Evolutionary conservation across 2,888 invertebrate species (phyloP), one percentile per base, ranked within the genome.

Genomic region (Sphecodes monilicornis): DNA sequence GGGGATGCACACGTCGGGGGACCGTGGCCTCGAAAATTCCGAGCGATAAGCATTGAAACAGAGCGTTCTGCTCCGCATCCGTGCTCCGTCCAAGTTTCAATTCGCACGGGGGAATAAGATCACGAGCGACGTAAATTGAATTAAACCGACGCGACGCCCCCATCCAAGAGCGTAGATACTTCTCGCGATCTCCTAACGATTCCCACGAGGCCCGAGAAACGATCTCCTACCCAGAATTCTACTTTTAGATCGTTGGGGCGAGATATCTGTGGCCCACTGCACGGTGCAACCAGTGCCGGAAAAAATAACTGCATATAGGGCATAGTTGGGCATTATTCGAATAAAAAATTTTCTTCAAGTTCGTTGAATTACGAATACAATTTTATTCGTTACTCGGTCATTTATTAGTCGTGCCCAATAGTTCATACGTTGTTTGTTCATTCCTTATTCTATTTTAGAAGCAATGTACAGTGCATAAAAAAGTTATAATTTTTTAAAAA

Each of bases 161-260:
- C 70, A 72, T 70, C 60, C 71, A 72, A 76, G 41, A 76, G 41
- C 64, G 60, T 60, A 32, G 60, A 26, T 74, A 68, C 73, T 72
- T 71, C 78, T 72, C 78, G 81, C 72, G 50, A 60, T 64, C 70
- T 82, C 26, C 88, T 76, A 88, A 88, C 87, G 86, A 90, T 91
- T 89, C 90, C 87, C 88, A 91, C 89, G 91, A 86, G 88, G 78
- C 79, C 72, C 78, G 71, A 76, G 72, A 50, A 54, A 50, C 71
- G 76, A 86, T 85, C 83, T 69, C 90, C 78, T 72, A 80, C 76
- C 76, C 80, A 80, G 91, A 87, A 88, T 87, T 88, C 91, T 88
- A 88, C 88, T 91, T 88, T 89, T 89, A 89, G 91, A 89, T 88
- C 75, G 78, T 39, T 50, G 41, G 26, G 57, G 22, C 69, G 64